Base-by-base conservation (phyloP, 2,113 vertebrate species). In the Crotalus helleri region DNA sequence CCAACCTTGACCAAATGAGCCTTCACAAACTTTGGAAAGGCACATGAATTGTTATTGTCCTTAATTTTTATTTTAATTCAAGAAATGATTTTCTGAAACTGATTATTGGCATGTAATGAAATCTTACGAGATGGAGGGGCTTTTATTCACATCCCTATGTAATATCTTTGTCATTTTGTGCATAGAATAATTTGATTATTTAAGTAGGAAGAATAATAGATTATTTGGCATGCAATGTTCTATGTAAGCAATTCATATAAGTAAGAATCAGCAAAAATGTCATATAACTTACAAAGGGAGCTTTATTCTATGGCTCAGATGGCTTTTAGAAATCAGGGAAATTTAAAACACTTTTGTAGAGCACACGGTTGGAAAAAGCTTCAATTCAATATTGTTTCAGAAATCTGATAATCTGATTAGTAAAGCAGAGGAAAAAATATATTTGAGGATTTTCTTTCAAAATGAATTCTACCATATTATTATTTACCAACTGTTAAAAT, bases 381-480 rank as follows among this genome's bases (percentile, higher is more conserved):
- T 81, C 85, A 61, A n/a, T 85, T 90, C 44, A 58, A 90, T 44
- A 94, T 91, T 87, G 85, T 54, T 92, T 46, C 89, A 21, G 55
- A 64, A 85, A 49, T 29, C 9, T 89, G 44, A 91, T 94, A 93
- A 49, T 29, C 9, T 87, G 44, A 88, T 95, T 92, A 88, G 93
- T 94, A 92, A 24, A 58, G 21, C 26, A 57, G 33, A 55, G 58
- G 49, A 94, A 89, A 61, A 96, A 5, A 59, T 24, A 8, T 58
- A 51, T 19, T 94, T 94, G 33, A 85, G 81, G 5, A 53, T 81
- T 92, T 10, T 33, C 29, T 51, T 95, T 94, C 87, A 55, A 91
- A 90, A 49, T 23, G 2, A 92, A 29, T 85, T 93, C 24, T 95
- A 97, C 23, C 95, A 59, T 96, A 95, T 94, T 90, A 92, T 96